These are phyloP conservation scores for Falco rusticolus DNA, from an alignment of 2,797 vertebrate genomes.

Conservation along the genomic window DNA sequence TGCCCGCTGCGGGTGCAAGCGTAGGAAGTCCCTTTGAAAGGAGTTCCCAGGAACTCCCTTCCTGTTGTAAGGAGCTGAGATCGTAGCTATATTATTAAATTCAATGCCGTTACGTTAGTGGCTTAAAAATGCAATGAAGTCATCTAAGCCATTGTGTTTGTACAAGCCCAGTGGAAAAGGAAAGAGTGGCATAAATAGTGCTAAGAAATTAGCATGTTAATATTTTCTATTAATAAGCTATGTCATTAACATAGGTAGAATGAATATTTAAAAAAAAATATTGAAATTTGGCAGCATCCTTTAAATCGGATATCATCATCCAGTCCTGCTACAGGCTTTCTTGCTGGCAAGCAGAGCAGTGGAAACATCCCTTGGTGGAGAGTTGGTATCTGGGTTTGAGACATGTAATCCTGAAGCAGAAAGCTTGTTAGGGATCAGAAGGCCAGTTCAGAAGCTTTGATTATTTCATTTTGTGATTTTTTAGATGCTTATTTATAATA, in stretches of 20 bases:
- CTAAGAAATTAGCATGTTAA: background rate
- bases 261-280: background rate
- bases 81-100: background rate
- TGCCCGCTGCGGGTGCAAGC: accelerated
- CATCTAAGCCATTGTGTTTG: slow-evolving; percentile 32
- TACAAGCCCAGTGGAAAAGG: background rate
- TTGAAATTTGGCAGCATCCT: background rate
- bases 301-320: background rate
- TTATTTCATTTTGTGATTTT: background rate
- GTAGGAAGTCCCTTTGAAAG: slow-evolving; percentile 46
- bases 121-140: slow-evolving; percentile 31
- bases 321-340: background rate
- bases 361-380: background rate
- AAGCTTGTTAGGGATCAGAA: background rate
- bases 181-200: background rate
- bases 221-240: background rate
- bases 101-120: background rate
- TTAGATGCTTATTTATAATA: background rate
- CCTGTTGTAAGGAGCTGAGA: slow-evolving; percentile 14
- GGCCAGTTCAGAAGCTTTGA: background rate
- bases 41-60: slow-evolving; percentile 62
- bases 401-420: background rate
- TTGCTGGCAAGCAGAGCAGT: background rate
- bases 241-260: background rate
- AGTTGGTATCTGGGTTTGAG: background rate